Percentiles rank a stretch among this genome's conserved stretches.
Evolutionary conservation across 2,797 vertebrate species (phyloP).

Genomic region (Anas bernieri): DNA sequence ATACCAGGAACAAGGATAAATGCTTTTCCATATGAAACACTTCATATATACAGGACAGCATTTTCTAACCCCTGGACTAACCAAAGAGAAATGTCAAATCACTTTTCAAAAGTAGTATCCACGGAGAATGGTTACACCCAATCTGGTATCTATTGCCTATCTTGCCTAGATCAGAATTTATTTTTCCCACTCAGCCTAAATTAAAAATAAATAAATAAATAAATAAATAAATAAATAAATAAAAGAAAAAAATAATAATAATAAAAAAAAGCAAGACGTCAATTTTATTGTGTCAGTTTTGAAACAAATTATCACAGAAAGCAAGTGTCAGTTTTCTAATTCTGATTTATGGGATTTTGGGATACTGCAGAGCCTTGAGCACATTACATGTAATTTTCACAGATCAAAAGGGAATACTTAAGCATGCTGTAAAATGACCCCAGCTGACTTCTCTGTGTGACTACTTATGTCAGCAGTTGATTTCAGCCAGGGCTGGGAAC

Average conservation of each 20-base stretch:
- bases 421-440: background rate
- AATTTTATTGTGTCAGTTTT: background rate
- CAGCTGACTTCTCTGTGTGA: background rate
- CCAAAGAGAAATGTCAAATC: background rate
- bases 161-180: background rate
- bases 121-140: background rate
- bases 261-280: background rate
- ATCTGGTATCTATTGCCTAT: accelerated
- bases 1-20: background rate
- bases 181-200: background rate
- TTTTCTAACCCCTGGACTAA: background rate
- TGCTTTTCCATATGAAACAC: background rate
- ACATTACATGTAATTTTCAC: background rate
- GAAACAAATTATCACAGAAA: background rate
- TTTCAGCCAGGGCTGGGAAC: background rate
- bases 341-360: background rate
- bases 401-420: background rate
- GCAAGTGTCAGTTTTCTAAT: background rate
- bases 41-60: background rate
- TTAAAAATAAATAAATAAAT: background rate
- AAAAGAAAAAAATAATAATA: too few relatives aligned
- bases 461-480: background rate
- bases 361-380: background rate
- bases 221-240: too few relatives aligned
- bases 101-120: background rate